Percentiles rank a stretch among this genome's conserved stretches.
Conservation (phyloP, 2,888 invertebrate species). For the Lycocerus yunnanus region DNA sequence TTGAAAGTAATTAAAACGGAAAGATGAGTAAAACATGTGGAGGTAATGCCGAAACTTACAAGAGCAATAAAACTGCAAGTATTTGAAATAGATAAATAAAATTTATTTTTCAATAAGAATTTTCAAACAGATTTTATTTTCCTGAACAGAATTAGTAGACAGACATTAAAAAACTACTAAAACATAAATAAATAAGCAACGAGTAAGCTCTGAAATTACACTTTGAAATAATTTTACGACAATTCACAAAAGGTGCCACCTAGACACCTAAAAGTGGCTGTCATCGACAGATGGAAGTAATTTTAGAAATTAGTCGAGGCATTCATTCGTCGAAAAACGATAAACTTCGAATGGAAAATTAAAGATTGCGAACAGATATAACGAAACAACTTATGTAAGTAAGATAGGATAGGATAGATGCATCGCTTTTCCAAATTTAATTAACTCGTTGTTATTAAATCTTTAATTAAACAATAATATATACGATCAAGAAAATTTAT, state of each 20-base stretch:
- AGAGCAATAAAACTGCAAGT: background rate
- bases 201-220: constrained; percentile 12
- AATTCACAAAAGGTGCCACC: constrained; percentile 12
- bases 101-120: background rate
- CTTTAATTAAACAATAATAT: constrained; percentile 56
- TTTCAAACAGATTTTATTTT: background rate
- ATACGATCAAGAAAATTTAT: constrained; percentile 32
- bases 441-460: constrained; percentile 51
- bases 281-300: constrained; percentile 38
- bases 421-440: constrained; percentile 46
- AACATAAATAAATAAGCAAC: constrained; percentile 12
- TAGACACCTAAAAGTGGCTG: constrained; percentile 32
- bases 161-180: constrained; percentile 21
- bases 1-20: background rate
- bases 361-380: constrained; percentile 45
- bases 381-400: constrained; percentile 37
- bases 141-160: background rate
- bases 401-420: constrained; percentile 30
- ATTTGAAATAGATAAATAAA: background rate
- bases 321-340: constrained; percentile 34
- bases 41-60: background rate
- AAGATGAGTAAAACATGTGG: background rate
- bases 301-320: constrained; percentile 38
- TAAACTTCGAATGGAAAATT: constrained; percentile 36
- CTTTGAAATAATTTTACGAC: constrained; percentile 19